A percentile compares a stretch with the other conserved stretches of the same genome.
phyloP scores from a whole-genome alignment of 1,140 invertebrate species.

The Neotoxoptera formosana region DNA sequence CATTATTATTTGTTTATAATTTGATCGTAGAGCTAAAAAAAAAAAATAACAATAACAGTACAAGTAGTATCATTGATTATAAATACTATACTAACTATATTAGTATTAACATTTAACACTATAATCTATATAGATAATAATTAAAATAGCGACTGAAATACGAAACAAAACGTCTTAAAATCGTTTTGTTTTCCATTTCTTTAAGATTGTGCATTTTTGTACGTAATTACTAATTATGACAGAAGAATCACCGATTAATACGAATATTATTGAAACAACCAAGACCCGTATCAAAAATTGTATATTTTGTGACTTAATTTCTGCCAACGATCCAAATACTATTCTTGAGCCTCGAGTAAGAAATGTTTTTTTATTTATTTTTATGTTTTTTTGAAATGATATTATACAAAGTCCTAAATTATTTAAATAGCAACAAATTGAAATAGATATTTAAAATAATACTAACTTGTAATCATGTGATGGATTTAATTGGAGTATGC shows the following conservation, averaged over 20 bases:
- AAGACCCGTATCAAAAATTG: neutral
- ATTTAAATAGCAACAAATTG: neutral
- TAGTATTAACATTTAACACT: too few relatives aligned
- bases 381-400: neutral
- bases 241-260: neutral
- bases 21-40: too few relatives aligned
- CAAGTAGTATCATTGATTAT: too few relatives aligned
- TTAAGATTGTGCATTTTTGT: neutral
- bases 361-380: neutral
- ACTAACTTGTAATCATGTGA: neutral
- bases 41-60: too few relatives aligned
- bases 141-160: too few relatives aligned
- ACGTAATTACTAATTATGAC: neutral
- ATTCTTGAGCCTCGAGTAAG: constrained; percentile 42
- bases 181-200: neutral
- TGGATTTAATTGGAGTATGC: neutral
- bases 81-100: too few relatives aligned
- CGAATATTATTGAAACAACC: neutral
- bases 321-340: neutral
- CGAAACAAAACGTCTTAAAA: neutral
- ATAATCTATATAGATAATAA: too few relatives aligned
- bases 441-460: neutral
- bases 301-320: constrained; percentile 27
- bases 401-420: neutral
- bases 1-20: neutral